Conservation (phyloP, 2,113 vertebrate genomes). For the Gorsachius goisagi region DNA sequence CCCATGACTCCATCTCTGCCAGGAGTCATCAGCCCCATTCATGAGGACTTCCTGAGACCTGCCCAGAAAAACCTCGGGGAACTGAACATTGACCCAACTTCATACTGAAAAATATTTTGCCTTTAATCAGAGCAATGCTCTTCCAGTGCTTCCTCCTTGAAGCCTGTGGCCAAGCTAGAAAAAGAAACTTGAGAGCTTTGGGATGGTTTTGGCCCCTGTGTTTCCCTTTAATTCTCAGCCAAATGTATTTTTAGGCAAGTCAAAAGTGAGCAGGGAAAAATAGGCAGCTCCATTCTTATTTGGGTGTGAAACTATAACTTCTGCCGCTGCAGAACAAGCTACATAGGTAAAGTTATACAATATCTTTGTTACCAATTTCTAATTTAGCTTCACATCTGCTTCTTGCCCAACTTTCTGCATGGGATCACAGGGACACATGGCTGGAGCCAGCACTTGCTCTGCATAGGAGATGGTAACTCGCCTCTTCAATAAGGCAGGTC, state of each 20-base stretch:
- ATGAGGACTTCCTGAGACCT: accelerated
- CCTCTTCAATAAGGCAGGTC: too few relatives aligned
- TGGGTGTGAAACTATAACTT: not conserved
- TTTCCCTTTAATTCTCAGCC: not conserved
- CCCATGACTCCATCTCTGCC: accelerated
- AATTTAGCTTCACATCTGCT: not conserved
- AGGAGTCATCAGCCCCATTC: accelerated
- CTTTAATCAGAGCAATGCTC: not conserved
- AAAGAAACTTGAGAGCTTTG: not conserved
- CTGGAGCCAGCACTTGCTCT: not conserved
- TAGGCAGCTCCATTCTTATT: not conserved
- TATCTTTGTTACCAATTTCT: not conserved
- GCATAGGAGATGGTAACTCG: accelerated
- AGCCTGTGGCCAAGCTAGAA: not conserved
- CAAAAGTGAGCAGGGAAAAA: not conserved
- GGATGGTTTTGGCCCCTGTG: not conserved
- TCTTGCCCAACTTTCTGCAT: accelerated
- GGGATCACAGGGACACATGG: accelerated
- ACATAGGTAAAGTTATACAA: accelerated
- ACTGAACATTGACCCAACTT: not conserved
- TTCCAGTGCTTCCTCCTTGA: not conserved
- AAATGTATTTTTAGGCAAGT: not conserved
- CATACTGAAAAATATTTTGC: not conserved
- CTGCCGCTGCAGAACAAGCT: not conserved
- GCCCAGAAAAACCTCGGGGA: accelerated